Evolutionary conservation across 2,888 invertebrate species (phyloP).

Genomic region (Drosophila paranaensis): DNA sequence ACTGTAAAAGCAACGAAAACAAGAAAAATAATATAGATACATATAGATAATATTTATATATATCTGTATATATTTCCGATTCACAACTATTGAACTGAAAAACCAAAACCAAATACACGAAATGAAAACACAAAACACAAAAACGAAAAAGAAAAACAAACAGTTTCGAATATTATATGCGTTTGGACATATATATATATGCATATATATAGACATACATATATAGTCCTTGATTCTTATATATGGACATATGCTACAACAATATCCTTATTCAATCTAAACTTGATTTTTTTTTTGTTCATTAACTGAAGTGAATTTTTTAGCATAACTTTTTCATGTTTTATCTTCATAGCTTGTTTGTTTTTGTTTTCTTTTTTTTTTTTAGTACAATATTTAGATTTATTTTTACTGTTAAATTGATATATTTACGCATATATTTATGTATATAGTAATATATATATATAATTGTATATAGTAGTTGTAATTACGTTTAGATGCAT

Average conservation of each 20-base stretch:
- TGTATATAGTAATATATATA: slow-evolving; percentile 65
- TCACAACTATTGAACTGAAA: slow-evolving; percentile 27
- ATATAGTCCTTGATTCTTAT: slow-evolving; percentile 19
- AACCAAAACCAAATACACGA: slow-evolving; percentile 68
- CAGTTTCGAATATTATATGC: slow-evolving; percentile 39
- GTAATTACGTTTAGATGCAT: slow-evolving; percentile 78
- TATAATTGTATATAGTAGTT: slow-evolving; percentile 72
- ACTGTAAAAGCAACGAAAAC: slow-evolving; percentile 8
- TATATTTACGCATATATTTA: slow-evolving; percentile 73
- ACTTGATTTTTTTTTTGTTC: slow-evolving; percentile 3
- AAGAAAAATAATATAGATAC: slow-evolving; percentile 5
- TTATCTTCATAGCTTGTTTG: slow-evolving; percentile 48
- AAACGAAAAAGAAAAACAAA: slow-evolving; percentile 39
- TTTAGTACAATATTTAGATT: slow-evolving; percentile 79
- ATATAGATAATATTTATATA: slow-evolving; percentile 3
- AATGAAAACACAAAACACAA: slow-evolving; percentile 57
- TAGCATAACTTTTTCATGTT: slow-evolving; percentile 21
- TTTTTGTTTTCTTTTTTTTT: slow-evolving; percentile 50
- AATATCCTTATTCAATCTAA: slow-evolving; percentile 21
- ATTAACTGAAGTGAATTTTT: slow-evolving; percentile 7
- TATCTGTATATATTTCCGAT: slow-evolving; percentile 18
- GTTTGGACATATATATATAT: slow-evolving; percentile 32
- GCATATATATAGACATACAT: background rate
- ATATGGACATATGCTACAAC: slow-evolving; percentile 41
- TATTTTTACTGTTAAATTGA: slow-evolving; percentile 79